Percentiles rank a stretch among this genome's conserved stretches.
These are phyloP conservation scores for Centroberyx gerrardi DNA, from an alignment of 2,797 vertebrate genomes.

Conservation along the genomic window DNA sequence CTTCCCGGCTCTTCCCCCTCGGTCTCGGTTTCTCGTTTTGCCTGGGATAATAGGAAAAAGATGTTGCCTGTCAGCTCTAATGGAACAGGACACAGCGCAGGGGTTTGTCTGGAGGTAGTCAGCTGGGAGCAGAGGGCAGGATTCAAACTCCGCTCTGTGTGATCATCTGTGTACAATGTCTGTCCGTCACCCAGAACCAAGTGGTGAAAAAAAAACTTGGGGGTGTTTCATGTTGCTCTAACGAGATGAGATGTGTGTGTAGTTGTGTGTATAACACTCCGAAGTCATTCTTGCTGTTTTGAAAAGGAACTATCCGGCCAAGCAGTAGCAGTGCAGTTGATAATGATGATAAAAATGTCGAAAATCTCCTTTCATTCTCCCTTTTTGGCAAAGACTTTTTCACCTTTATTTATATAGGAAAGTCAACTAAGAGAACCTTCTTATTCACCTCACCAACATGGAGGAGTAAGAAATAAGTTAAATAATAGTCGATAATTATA, in stretches of 20 bases:
- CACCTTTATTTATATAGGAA: too few species aligned
- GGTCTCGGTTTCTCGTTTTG: conserved; percentile 33
- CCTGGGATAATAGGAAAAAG: conserved; percentile 62
- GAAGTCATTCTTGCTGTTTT: neutral
- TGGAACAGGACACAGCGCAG: conserved; percentile 40
- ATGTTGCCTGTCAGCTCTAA: conserved; percentile 63
- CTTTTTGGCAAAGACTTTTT: neutral
- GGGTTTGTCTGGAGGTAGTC: conserved; percentile 49
- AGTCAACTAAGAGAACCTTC: too few species aligned
- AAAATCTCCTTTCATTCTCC: neutral
- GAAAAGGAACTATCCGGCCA: neutral
- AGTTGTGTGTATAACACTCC: neutral
- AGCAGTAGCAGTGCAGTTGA: conserved; percentile 2
- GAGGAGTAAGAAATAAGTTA: too few species aligned
- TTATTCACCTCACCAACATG: too few species aligned
- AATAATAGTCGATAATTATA: too few species aligned
- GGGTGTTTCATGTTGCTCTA: neutral
- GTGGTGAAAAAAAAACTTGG: neutral
- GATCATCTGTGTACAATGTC: conserved; percentile 20
- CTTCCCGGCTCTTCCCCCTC: conserved; percentile 17
- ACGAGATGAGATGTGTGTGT: neutral
- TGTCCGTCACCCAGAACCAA: conserved; percentile 25
- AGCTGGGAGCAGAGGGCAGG: neutral
- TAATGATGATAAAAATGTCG: conserved; percentile 1
- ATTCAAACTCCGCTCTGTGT: conserved; percentile 12